A percentile compares a stretch with the other conserved stretches of the same genome.
phyloP scores from a whole-genome alignment of 2,797 vertebrate genomes.

The Chrysolophus pictus region DNA sequence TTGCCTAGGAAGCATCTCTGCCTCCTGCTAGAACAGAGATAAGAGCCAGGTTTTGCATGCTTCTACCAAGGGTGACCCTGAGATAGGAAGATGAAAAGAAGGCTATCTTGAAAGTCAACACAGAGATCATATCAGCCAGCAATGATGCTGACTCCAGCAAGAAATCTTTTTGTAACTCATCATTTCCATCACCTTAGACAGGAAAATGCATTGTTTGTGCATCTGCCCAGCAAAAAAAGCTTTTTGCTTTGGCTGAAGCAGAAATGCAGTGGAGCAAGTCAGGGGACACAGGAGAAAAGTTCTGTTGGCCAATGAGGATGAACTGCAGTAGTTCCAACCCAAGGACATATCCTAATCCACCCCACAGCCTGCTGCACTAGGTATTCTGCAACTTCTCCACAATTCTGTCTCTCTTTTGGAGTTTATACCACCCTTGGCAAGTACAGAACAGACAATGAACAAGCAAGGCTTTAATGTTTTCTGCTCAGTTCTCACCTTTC shows the following conservation, averaged over 20 bases:
- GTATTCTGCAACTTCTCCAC: background rate
- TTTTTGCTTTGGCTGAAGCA: background rate
- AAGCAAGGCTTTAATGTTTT: background rate
- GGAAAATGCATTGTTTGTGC: background rate
- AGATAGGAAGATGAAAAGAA: background rate
- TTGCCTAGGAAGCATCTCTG: background rate
- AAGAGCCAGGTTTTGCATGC: background rate
- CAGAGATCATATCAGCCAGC: background rate
- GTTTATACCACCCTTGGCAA: background rate
- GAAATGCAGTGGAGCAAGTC: background rate
- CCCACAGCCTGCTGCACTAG: background rate
- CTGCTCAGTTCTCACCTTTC: background rate
- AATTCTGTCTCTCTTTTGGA: background rate
- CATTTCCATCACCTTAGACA: background rate
- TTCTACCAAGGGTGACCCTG: background rate
- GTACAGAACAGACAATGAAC: background rate
- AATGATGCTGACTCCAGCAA: background rate
- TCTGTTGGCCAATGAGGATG: background rate
- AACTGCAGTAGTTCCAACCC: rapidly evolving
- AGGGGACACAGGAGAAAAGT: background rate
- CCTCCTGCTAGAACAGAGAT: background rate
- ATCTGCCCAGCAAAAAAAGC: background rate
- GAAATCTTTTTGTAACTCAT: background rate
- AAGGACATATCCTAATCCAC: background rate
- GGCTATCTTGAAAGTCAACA: background rate